These are phyloP conservation scores for Drosophila dives DNA, from an alignment of 2,888 invertebrate genomes.

Conservation along the genomic window DNA sequence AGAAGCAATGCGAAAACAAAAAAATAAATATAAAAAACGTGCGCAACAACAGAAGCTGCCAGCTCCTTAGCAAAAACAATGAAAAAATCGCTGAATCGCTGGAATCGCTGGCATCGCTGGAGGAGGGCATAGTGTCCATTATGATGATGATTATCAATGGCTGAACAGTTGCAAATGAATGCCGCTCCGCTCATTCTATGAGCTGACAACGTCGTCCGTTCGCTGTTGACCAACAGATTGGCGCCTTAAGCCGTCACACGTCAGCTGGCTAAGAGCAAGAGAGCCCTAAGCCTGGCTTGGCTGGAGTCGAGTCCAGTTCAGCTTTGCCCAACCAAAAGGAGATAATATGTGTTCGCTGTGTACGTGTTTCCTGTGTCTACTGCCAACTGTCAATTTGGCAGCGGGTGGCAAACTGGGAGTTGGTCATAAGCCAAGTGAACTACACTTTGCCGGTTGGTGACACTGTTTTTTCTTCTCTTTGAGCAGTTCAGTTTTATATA, in stretches of 20 bases:
- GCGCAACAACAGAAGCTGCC: constrained; percentile 54
- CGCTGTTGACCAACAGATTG: constrained; percentile 63
- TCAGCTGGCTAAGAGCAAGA: constrained; percentile 47
- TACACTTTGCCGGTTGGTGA: constrained; percentile 56
- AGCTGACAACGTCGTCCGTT: constrained; percentile 56
- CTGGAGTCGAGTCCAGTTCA: constrained; percentile 16
- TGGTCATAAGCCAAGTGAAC: constrained; percentile 52
- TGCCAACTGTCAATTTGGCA: constrained; percentile 17
- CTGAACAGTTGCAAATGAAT: constrained; percentile 46
- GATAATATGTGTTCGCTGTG: constrained; percentile 68
- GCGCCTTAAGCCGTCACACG: constrained; percentile 65
- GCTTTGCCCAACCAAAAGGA: constrained; percentile 77
- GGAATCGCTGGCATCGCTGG: constrained; percentile 14
- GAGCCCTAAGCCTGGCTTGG: constrained; percentile 28
- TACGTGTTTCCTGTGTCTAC: constrained; percentile 73
- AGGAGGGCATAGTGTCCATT: constrained; percentile 31
- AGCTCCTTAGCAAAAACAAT: constrained; percentile 21
- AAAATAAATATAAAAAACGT: constrained; percentile 19
- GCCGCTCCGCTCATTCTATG: constrained; percentile 31
- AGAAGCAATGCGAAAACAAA: constrained; percentile 25
- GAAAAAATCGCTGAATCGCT: constrained; percentile 13
- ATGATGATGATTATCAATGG: constrained; percentile 42
- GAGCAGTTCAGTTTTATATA: neutral
- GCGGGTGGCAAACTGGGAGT: constrained; percentile 25
- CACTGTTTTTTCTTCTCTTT: constrained; percentile 27